phyloP scores from a whole-genome alignment of 2,797 vertebrate genomes.

The Aldrovandia affinis region DNA sequence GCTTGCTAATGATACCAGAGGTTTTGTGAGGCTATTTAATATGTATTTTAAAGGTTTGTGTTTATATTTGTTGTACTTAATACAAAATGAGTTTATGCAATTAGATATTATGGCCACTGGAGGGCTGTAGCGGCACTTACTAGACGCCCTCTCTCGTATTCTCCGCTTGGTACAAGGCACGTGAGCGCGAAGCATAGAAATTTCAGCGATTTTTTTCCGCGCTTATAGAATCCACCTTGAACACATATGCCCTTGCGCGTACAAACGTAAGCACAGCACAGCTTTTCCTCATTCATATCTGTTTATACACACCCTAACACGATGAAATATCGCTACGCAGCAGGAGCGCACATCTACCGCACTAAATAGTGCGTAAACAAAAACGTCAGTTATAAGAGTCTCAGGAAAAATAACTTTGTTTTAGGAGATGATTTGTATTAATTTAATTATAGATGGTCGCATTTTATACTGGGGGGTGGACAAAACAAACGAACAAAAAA shows the following conservation, averaged over 20 bases:
- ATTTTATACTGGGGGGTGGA: too few relatives aligned
- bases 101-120: constrained; percentile 37
- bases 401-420: neutral
- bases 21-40: neutral
- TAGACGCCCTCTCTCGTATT: neutral
- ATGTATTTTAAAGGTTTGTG: neutral
- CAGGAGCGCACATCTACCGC: neutral
- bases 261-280: neutral
- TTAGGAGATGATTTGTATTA: neutral
- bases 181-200: neutral
- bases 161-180: neutral
- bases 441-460: neutral
- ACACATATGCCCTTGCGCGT: neutral
- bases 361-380: neutral
- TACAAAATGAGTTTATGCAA: neutral
- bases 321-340: neutral
- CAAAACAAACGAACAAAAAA: too few relatives aligned
- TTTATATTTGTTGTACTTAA: neutral
- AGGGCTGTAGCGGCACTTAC: constrained; percentile 46
- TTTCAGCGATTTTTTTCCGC: neutral
- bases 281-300: neutral
- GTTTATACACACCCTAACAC: neutral
- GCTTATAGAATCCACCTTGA: neutral
- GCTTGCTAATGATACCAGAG: constrained; percentile 5
- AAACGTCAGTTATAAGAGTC: neutral